Evolutionary conservation across 2,797 vertebrate species (phyloP), one percentile per base, ranked within the genome.

Genomic region (Hippopotamyrus pictus): DNA sequence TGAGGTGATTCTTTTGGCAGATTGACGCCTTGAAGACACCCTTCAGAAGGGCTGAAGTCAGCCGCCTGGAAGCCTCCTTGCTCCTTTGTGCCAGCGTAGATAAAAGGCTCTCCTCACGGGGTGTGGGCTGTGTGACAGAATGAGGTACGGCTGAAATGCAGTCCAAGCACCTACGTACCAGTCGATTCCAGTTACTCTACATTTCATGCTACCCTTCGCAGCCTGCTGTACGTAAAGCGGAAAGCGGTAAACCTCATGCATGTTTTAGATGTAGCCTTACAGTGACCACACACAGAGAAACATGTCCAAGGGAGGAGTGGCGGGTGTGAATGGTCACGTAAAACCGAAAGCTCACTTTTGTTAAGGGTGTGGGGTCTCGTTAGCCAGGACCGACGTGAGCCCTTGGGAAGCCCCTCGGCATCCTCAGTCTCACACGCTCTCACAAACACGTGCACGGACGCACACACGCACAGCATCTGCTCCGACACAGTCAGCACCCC

Each of bases 371-470:
- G 19, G 73, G 73, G 33, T 84, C 41, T 50, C 5, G 1, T 84
- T 84, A 25, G n/a, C 46, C 48, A 12, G 44, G 44, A 5, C 19
- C n/a, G 44, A 3, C 8, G 19, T 25, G 22, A 50, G 0, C 44
- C 44, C 82, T 51, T n/a, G 41, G 48, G 22, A 22, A 4, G 4
- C 5, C 9, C 19, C 82, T 19, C 19, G 2, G 85, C 89, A 82
- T 48, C 85, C 41, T 82, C 86, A 12, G 89, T 29, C 87, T 88
- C 50, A 46, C 76, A 88, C 87, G 83, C 87, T 69, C 29, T 25
- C 51, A 85, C 89, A 88, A 88, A 89, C 84, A 82, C 44, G 37
- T 83, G 86, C 88, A 9, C 2, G 7, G 57, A 62, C 50, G 69
- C 54, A 86, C 59, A 85, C 89, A 50, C 7, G 4, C 53, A 14